Percentiles rank a stretch among this genome's conserved stretches.
Evolutionary conservation across 1,140 invertebrate genomes (phyloP).

Genomic region (Aporrectodea caliginosa): DNA sequence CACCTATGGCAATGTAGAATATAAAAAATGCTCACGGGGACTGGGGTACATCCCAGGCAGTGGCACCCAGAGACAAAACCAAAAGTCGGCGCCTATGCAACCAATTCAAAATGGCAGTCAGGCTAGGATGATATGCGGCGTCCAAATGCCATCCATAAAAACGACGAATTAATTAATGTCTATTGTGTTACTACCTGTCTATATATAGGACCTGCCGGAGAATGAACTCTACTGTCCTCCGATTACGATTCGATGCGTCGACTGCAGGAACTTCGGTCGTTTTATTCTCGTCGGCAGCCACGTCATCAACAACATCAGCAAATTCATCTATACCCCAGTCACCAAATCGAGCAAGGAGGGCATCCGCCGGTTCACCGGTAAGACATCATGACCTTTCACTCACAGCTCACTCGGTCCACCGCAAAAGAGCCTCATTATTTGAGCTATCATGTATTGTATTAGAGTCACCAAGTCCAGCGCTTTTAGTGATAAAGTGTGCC

Average conservation of each 20-base stretch:
- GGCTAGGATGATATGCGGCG: too few species aligned
- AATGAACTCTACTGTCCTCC: conserved; percentile 83
- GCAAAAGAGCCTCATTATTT: neutral
- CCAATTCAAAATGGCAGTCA: too few species aligned
- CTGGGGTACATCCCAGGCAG: too few species aligned
- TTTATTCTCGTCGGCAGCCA: conserved; percentile 86
- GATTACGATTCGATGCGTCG: conserved; percentile 79
- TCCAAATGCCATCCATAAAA: too few species aligned
- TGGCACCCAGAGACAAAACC: too few species aligned
- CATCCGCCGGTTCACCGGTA: conserved; percentile 40
- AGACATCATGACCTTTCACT: neutral
- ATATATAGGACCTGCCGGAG: conserved; percentile 72
- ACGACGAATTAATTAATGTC: too few species aligned
- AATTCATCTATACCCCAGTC: conserved; percentile 42
- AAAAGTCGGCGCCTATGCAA: too few species aligned
- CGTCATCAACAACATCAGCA: conserved; percentile 42
- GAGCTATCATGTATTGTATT: neutral
- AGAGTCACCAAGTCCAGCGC: neutral
- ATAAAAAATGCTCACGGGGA: too few species aligned
- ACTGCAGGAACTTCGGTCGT: conserved; percentile 82
- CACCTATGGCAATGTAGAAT: too few species aligned
- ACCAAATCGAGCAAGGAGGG: conserved; percentile 49
- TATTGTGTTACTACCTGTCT: too few species aligned
- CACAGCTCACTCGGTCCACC: neutral
- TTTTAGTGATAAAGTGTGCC: neutral